A percentile compares a stretch with the other conserved stretches of the same genome.
Evolutionary conservation across 2,888 invertebrate species (phyloP).

Genomic region (Agrotis ipsilon): DNA sequence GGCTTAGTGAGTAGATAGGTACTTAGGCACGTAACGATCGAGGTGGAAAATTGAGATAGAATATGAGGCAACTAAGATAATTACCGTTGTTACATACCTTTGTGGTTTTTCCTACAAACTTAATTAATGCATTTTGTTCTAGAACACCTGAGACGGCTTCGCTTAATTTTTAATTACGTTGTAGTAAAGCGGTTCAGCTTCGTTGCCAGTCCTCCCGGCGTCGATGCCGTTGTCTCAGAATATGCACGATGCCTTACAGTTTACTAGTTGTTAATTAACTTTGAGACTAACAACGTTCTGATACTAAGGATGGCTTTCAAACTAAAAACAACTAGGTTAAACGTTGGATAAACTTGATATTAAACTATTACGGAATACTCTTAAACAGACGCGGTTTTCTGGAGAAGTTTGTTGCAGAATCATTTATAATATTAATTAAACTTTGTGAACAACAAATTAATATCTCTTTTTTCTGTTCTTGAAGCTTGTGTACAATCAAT

Average conservation of each 20-base stretch:
- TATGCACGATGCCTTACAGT: conserved; percentile 21
- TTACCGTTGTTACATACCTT: conserved; percentile 74
- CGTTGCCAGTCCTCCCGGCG: conserved; percentile 42
- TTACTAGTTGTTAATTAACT: conserved; percentile 33
- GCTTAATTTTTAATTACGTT: conserved; percentile 82
- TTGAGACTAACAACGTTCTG: conserved; percentile 19
- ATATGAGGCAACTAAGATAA: conserved; percentile 74
- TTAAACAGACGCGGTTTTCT: conserved; percentile 1
- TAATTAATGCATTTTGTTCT: conserved; percentile 84
- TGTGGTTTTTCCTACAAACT: conserved; percentile 78
- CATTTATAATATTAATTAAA: conserved; percentile 17
- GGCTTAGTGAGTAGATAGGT: conserved; percentile 35
- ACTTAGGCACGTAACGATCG: conserved; percentile 25
- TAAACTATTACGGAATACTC: conserved; percentile 22
- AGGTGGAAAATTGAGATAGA: conserved; percentile 24
- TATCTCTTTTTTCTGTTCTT: not conserved
- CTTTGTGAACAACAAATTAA: not conserved
- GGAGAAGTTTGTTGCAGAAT: not conserved
- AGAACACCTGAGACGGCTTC: conserved; percentile 80
- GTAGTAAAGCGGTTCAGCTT: conserved; percentile 58
- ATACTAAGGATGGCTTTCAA: conserved; percentile 14
- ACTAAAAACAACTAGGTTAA: conserved; percentile 29
- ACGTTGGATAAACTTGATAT: conserved; percentile 15
- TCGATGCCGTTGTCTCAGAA: conserved; percentile 17
- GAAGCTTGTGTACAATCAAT: not conserved